Evolutionary conservation across 2,797 vertebrate genomes (phyloP).

Genomic region (Poeciliopsis turneri): DNA sequence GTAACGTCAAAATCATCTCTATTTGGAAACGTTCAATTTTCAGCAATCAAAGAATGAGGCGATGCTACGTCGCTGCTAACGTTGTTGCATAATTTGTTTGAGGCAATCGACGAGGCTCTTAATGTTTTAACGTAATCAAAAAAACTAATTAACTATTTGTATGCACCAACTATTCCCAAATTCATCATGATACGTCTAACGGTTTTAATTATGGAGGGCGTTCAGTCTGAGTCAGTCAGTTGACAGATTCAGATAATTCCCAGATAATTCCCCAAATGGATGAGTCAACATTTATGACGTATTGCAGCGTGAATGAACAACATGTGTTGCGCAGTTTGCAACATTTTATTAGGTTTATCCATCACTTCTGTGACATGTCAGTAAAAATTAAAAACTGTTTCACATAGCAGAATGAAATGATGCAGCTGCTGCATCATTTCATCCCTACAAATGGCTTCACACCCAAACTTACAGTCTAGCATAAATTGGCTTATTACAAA

Average conservation of each 20-base stretch:
- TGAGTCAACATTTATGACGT: not conserved
- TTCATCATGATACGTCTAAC: not conserved
- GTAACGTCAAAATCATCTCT: not conserved
- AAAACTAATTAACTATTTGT: not conserved
- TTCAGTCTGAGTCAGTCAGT: not conserved
- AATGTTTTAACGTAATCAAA: not conserved
- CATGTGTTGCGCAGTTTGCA: not conserved
- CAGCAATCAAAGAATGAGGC: too few relatives aligned
- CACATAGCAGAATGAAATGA: not conserved
- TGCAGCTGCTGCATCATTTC: not conserved
- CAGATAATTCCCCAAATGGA: not conserved
- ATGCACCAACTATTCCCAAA: not conserved
- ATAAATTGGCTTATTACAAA: not conserved
- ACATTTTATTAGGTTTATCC: not conserved
- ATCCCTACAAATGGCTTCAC: not conserved
- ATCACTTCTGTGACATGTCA: not conserved
- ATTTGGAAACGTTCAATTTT: not conserved
- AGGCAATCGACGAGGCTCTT: not conserved
- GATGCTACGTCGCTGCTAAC: too few relatives aligned
- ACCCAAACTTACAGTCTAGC: not conserved
- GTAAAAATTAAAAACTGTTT: not conserved
- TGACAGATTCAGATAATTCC: too few relatives aligned
- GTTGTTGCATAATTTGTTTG: not conserved
- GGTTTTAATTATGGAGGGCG: not conserved
- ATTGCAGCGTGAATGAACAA: not conserved